A percentile compares a stretch with the other conserved stretches of the same genome.
Evolutionary conservation across 2,113 vertebrate species (phyloP).

Genomic region (Oreochromis spilurus): DNA sequence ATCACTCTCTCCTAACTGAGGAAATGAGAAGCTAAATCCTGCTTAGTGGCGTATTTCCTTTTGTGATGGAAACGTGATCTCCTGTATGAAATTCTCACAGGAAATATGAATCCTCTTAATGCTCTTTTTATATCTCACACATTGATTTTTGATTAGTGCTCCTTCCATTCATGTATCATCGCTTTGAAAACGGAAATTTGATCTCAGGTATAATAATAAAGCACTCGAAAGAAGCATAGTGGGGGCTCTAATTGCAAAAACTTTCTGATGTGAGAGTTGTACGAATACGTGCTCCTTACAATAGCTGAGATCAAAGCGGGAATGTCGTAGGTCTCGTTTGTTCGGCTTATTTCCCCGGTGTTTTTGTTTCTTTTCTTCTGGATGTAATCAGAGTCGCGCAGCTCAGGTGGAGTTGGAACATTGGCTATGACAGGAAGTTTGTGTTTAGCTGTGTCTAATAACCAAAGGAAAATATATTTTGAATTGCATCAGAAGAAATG

Average conservation of each 20-base stretch:
- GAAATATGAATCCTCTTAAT: constrained; percentile 35
- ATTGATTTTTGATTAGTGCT: constrained; percentile 5
- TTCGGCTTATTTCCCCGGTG: background rate
- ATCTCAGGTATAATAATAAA: background rate
- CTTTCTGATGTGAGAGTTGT: background rate
- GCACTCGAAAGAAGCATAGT: background rate
- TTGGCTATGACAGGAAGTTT: background rate
- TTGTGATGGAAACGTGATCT: constrained; percentile 31
- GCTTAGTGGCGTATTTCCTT: constrained; percentile 19
- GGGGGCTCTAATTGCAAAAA: background rate
- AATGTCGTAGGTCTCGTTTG: background rate
- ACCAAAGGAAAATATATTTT: background rate
- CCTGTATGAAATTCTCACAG: constrained; percentile 5
- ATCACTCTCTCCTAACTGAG: constrained; percentile 4
- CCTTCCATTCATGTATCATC: background rate
- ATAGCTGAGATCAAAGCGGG: background rate
- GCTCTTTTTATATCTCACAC: constrained; percentile 11
- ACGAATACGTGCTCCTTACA: accelerated
- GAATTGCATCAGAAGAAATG: background rate
- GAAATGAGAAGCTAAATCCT: constrained; percentile 37
- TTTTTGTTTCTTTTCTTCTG: background rate
- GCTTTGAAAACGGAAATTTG: background rate
- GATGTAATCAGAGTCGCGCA: background rate
- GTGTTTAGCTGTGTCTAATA: background rate
- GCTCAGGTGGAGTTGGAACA: background rate